A percentile compares a stretch with the other conserved stretches of the same genome.
Evolutionary conservation across 2,888 invertebrate species (phyloP).

Genomic region (Tetragnatha montana): DNA sequence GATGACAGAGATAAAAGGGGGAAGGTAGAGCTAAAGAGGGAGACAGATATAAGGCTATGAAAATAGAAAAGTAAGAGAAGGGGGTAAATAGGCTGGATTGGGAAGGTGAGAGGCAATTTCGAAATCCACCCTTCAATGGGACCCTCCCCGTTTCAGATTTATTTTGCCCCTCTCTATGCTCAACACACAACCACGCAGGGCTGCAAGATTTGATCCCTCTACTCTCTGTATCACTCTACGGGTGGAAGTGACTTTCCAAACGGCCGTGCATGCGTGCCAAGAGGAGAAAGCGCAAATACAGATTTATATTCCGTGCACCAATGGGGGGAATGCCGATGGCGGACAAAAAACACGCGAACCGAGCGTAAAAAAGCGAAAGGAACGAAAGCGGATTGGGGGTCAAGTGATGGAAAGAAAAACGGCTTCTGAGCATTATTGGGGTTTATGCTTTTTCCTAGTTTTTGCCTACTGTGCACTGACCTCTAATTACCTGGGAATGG

Average conservation of each 20-base stretch:
- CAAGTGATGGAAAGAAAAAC: slow-evolving; percentile 19
- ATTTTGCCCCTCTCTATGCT: too few relatives aligned
- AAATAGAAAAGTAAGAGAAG: too few relatives aligned
- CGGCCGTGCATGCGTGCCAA: slow-evolving; percentile 18
- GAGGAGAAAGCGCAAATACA: slow-evolving; percentile 23
- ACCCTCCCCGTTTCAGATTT: too few relatives aligned
- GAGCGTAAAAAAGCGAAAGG: slow-evolving; percentile 10
- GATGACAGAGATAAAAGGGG: too few relatives aligned
- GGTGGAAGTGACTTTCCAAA: background rate
- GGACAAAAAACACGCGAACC: slow-evolving; percentile 21
- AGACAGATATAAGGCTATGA: too few relatives aligned
- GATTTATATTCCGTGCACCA: slow-evolving; percentile 54
- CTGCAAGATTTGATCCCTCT: too few relatives aligned
- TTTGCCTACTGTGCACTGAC: background rate
- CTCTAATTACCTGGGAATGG: background rate
- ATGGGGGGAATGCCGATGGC: slow-evolving; percentile 45
- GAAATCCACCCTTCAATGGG: too few relatives aligned
- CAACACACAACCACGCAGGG: too few relatives aligned
- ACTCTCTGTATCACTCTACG: too few relatives aligned
- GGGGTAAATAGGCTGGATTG: too few relatives aligned
- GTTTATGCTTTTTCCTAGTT: slow-evolving; percentile 28
- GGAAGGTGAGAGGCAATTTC: too few relatives aligned
- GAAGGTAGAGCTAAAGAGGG: too few relatives aligned
- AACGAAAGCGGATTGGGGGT: background rate
- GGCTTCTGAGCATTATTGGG: slow-evolving; percentile 5